Base-by-base conservation (phyloP, 2,888 invertebrate species). In the Portevinia maculata region DNA sequence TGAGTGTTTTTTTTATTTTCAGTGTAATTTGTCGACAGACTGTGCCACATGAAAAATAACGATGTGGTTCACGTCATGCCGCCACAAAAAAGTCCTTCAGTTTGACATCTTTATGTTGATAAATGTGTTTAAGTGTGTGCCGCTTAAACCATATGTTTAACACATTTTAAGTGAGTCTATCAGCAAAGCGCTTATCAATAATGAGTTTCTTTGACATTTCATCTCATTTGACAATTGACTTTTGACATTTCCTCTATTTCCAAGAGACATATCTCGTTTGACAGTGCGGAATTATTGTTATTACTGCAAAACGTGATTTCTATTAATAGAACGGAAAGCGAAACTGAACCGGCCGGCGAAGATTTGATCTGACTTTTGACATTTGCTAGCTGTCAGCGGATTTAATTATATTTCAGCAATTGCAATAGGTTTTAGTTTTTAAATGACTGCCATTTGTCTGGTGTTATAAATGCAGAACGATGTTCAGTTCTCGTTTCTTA, bases 21-120 rank as follows among this genome's bases (percentile, higher is more conserved):
- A 21, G 13, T 2, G 11, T 57, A 57, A 57, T 57, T 39, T 57
- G 57, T 57, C 57, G 57, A 57, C 19, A 19, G 39, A 21, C 13
- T 34, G 39, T 21, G 13, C 6, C 15, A 28, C 50, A 50, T n/a
- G 3, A 8, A 37, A 37, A n/a, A n/a, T 13, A 37, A 37, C 11
- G 28, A 13, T 28, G 28, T 28, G 28, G 7, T 28, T 52, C 17
- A n/a, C 32, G 52, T 32, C 17, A 5, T 15, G 48, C 34, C 11
- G 15, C 8, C 32, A 30, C 8, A 3, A n/a, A 19, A 46, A 9
- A n/a, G 15, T 6, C 39, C 1, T 39, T 13, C 39, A 13, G 39
- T 39, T 39, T 39, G 39, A 39, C 39, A 13, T 6, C 13, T 48
- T 48, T 24, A 48, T 48, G 21, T 19, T 48, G 46, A 48, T 48